Conservation (phyloP, 2,888 invertebrate species). For the Acutogordius australiensis region DNA sequence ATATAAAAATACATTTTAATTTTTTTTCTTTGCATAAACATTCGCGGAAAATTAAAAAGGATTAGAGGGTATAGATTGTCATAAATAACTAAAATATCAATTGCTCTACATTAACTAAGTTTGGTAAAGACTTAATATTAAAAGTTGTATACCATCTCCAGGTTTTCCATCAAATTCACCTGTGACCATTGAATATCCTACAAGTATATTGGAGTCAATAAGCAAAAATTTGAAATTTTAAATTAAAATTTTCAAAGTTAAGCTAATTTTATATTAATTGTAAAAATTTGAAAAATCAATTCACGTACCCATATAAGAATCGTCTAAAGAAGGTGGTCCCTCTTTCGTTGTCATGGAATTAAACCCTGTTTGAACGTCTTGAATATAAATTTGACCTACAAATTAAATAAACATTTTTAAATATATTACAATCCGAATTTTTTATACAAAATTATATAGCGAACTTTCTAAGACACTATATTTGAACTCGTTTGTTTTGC, state of each 20-base stretch:
- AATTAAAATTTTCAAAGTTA: neutral
- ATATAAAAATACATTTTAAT: too few species aligned
- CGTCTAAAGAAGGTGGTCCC: constrained; percentile 46
- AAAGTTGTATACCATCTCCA: constrained; percentile 18
- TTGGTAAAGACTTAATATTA: neutral
- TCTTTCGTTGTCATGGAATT: constrained; percentile 48
- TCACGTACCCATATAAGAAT: constrained; percentile 58
- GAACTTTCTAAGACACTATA: too few species aligned
- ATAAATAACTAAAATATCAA: too few species aligned
- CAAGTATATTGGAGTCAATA: too few species aligned
- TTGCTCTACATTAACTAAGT: too few species aligned
- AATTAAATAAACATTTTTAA: too few species aligned
- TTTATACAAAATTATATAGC: too few species aligned
- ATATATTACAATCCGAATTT: too few species aligned
- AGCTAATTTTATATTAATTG: constrained; percentile 39
- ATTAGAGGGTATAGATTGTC: too few species aligned
- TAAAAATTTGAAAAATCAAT: constrained; percentile 42
- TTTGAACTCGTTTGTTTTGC: too few species aligned
- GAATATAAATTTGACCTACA: constrained; percentile 51
- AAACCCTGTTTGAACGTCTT: constrained; percentile 37
- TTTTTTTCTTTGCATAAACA: neutral
- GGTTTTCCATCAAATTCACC: constrained; percentile 55
- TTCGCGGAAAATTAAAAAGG: constrained; percentile 9
- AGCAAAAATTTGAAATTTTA: neutral
- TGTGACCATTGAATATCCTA: constrained; percentile 58